Conservation (phyloP, 2,797 vertebrate genomes). For the Halcyon chelicuti region DNA sequence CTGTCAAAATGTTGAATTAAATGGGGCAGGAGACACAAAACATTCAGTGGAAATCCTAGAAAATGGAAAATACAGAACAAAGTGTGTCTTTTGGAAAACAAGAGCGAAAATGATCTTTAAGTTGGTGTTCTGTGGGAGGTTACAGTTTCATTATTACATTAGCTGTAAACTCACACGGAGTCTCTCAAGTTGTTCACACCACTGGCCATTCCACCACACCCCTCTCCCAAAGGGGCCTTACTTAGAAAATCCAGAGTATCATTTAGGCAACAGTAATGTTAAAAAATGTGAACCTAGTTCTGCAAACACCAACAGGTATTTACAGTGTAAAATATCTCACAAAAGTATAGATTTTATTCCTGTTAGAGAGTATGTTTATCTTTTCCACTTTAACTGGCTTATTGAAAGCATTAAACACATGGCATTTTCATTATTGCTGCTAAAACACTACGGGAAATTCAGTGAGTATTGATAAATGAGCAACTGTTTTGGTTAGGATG, state of each 20-base stretch:
- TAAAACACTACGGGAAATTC: not conserved
- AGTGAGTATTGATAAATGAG: not conserved
- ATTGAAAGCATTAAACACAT: not conserved
- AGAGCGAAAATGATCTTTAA: not conserved
- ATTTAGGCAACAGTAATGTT: not conserved
- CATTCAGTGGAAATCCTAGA: slow-evolving; percentile 95
- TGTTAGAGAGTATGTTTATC: not conserved
- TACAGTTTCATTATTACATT: not conserved
- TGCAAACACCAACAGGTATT: not conserved
- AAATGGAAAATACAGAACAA: slow-evolving; percentile 45
- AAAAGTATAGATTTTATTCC: not conserved
- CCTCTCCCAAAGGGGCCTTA: not conserved
- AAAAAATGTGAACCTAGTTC: not conserved
- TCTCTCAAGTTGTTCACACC: not conserved
- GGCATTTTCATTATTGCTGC: not conserved
- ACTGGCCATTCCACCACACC: not conserved
- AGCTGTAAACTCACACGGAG: not conserved
- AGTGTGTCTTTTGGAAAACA: not conserved
- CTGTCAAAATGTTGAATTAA: slow-evolving; percentile 96
- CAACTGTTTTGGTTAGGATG: not conserved
- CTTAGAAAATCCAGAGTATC: not conserved
- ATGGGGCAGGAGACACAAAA: slow-evolving; percentile 96
- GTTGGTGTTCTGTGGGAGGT: not conserved
- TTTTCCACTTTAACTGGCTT: not conserved
- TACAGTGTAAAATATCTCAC: not conserved